Conservation (phyloP, 1,140 invertebrate species). For the Drosophila neocordata region DNA sequence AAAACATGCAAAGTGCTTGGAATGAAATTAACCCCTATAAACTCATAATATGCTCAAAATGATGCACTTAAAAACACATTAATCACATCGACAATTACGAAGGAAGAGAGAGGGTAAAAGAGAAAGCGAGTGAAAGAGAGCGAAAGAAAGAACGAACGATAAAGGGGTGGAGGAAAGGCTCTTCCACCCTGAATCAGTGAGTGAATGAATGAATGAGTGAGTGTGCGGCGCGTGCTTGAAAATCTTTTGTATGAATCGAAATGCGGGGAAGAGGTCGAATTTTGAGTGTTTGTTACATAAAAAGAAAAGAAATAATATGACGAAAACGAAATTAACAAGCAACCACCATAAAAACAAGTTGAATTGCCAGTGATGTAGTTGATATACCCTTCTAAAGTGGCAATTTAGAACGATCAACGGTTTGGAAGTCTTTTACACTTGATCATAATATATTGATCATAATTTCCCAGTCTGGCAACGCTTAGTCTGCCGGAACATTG, state of each 20-base stretch:
- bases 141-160: constrained; percentile 14
- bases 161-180: background rate
- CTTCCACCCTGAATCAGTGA: constrained; percentile 15
- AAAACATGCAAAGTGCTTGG: constrained; percentile 70
- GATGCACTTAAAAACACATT: constrained; percentile 82
- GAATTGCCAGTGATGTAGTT: background rate
- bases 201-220: constrained; percentile 8
- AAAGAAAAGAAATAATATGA: background rate
- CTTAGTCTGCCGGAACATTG: too few species aligned
- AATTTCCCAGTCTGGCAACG: too few species aligned
- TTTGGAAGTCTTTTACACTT: too few species aligned
- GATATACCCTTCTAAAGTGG: background rate
- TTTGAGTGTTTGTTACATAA: constrained; percentile 17
- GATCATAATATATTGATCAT: too few species aligned
- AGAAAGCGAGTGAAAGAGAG: background rate
- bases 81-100: constrained; percentile 81
- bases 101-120: constrained; percentile 11
- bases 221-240: constrained; percentile 60
- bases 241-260: constrained; percentile 49
- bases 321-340: constrained; percentile 1
- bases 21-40: constrained; percentile 80
- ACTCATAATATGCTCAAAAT: constrained; percentile 80
- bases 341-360: background rate
- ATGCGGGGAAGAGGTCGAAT: constrained; percentile 33
- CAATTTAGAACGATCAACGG: too few species aligned